These are phyloP conservation scores for Harpalus rubripes DNA, from an alignment of 2,888 invertebrate genomes.

Conservation along the genomic window DNA sequence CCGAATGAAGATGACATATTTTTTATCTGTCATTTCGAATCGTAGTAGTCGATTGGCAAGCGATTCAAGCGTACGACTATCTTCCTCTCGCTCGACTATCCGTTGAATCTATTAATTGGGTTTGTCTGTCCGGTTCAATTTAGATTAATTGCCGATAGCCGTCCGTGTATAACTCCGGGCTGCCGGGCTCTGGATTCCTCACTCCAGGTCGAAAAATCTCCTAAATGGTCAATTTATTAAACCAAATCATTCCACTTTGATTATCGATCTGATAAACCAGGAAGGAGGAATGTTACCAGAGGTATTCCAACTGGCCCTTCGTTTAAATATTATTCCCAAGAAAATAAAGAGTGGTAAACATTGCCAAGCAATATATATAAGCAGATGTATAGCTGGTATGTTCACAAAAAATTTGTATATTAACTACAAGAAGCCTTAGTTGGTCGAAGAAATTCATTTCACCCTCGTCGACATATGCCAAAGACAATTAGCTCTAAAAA, in stretches of 20 bases:
- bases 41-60: slow-evolving; percentile 56
- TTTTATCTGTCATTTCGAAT: slow-evolving; percentile 46
- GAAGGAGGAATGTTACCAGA: background rate
- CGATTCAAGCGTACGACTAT: slow-evolving; percentile 25
- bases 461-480: too few relatives aligned
- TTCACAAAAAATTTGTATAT: too few relatives aligned
- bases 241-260: slow-evolving; percentile 45
- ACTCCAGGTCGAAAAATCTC: slow-evolving; percentile 29
- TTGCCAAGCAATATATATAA: too few relatives aligned
- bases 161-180: slow-evolving; percentile 54
- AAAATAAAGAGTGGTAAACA: background rate
- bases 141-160: slow-evolving; percentile 76
- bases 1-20: slow-evolving; percentile 47
- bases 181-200: slow-evolving; percentile 49
- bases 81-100: slow-evolving; percentile 57
- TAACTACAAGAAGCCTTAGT: too few relatives aligned
- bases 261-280: slow-evolving; percentile 17
- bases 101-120: slow-evolving; percentile 74
- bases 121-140: slow-evolving; percentile 75
- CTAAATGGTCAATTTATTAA: slow-evolving; percentile 59
- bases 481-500: too few relatives aligned
- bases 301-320: background rate
- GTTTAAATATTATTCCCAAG: slow-evolving; percentile 3
- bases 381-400: too few relatives aligned
- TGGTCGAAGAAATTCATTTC: too few relatives aligned